A percentile compares a stretch with the other conserved stretches of the same genome.
Evolutionary conservation across 2,113 vertebrate species (phyloP).

Genomic region (Climacteris rufus): DNA sequence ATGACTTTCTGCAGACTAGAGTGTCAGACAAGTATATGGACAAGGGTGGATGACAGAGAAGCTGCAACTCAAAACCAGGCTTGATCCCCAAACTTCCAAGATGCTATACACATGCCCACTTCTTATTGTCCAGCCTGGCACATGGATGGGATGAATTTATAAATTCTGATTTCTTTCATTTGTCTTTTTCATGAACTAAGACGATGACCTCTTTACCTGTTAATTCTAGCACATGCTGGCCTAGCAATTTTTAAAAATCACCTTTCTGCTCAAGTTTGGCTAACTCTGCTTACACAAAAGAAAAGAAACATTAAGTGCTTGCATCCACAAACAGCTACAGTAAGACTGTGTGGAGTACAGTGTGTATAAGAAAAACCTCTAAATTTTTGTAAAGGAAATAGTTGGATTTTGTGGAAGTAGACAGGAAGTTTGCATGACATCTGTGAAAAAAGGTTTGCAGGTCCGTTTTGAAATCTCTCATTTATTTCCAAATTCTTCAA

Average conservation of each 20-base stretch:
- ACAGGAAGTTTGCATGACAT: neutral
- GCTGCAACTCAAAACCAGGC: neutral
- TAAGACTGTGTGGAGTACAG: neutral
- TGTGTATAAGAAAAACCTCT: neutral
- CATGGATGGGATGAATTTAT: neutral
- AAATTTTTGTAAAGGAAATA: neutral
- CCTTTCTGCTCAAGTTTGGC: neutral
- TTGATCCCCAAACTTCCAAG: neutral
- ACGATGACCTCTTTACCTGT: neutral
- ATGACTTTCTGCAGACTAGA: neutral
- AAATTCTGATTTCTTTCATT: neutral
- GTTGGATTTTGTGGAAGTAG: neutral
- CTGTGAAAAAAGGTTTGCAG: neutral
- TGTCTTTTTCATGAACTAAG: neutral
- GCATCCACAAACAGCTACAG: neutral
- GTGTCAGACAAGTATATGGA: neutral
- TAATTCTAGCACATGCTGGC: neutral
- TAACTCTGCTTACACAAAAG: neutral
- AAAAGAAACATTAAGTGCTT: neutral
- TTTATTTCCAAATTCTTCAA: neutral
- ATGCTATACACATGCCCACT: neutral
- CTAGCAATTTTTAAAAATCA: neutral
- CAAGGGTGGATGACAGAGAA: neutral
- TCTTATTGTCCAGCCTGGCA: neutral
- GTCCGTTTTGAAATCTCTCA: neutral